These are phyloP conservation scores for Empis livida DNA, from an alignment of 2,888 invertebrate genomes.

Conservation along the genomic window DNA sequence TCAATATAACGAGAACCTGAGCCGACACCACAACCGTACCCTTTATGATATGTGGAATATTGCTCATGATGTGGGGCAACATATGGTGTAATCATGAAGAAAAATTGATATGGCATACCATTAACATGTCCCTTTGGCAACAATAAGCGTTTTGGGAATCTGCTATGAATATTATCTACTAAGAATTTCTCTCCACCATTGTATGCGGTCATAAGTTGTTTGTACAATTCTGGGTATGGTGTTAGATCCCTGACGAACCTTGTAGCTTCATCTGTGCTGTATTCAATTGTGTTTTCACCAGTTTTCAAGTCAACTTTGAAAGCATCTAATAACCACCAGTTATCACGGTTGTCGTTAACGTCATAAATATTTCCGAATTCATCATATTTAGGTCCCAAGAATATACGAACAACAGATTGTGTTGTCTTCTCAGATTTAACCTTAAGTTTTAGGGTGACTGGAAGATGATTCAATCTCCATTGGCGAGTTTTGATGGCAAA, in stretches of 20 bases:
- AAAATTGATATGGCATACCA: slow-evolving; percentile 52
- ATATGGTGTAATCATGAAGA: slow-evolving; percentile 47
- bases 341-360: slow-evolving; percentile 44
- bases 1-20: slow-evolving; percentile 44
- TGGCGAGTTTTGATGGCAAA: slow-evolving; percentile 43
- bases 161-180: slow-evolving; percentile 44
- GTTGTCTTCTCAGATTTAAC: slow-evolving; percentile 43
- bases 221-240: slow-evolving; percentile 49
- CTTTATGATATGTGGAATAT: slow-evolving; percentile 37
- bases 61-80: slow-evolving; percentile 37
- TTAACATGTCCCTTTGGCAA: slow-evolving; percentile 56
- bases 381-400: slow-evolving; percentile 57
- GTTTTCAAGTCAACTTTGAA: slow-evolving; percentile 46
- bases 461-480: slow-evolving; percentile 50
- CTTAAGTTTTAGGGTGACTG: slow-evolving; percentile 44
- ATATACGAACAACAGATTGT: slow-evolving; percentile 50
- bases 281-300: slow-evolving; percentile 54
- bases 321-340: slow-evolving; percentile 51
- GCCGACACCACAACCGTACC: slow-evolving; percentile 41
- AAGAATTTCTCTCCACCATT: slow-evolving; percentile 41
- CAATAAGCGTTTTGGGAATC: slow-evolving; percentile 56
- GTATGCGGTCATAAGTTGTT: slow-evolving; percentile 37
- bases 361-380: slow-evolving; percentile 42
- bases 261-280: slow-evolving; percentile 52
- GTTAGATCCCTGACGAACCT: slow-evolving; percentile 50